Evolutionary conservation across 92 coral and sea anemone species (phyloP), one percentile per base, ranked within the genome.

Genomic region (Siderastrea radians): DNA sequence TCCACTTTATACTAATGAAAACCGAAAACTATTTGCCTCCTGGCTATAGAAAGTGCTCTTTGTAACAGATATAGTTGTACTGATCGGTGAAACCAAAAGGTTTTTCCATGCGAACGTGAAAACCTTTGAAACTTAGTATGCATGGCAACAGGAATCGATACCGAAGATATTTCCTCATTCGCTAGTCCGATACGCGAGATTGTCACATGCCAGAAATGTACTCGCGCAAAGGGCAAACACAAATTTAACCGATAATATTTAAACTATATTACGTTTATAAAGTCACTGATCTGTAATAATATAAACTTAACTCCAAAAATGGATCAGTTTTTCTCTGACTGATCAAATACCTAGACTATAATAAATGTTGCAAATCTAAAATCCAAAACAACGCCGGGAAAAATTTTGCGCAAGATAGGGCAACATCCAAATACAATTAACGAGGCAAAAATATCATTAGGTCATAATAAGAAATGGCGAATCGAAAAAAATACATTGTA

Each of bases 161-260:
- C 16, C 53, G 7, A 12, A 49, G 48, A 46, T 82, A 82, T 70
- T 82, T 57, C 76, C 68, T 70, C 68, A 7, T 19, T 10, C 17
- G 26, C 58, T 48, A 45, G 13, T 17, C 67, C 12, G 65, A 44
- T 57, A 61, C 63, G 38, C 67, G 57, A 59, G 78, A 55, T 52
- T 82, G 86, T 82, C 86, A 72, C 86, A 82, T 82, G 86, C 86
- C 78, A 68, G 11, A 70, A 82, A 68, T 68, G 77, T 68, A 67
- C 69, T 11, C 7, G 51, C 51, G 43, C 77, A 44, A 49, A 47
- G 59, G 12, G 58, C 49, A 68, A 69, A 77, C 81, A 57, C 62
- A 59, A 69, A 50, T 78, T 69, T 70, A 19, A 47, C 78, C 78
- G 68, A 72, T 68, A 54, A 67, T 82, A 55, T 70, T 82, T 69